Evolutionary conservation across 2,797 vertebrate species (phyloP).

Genomic region (Catostomus latipinnis): DNA sequence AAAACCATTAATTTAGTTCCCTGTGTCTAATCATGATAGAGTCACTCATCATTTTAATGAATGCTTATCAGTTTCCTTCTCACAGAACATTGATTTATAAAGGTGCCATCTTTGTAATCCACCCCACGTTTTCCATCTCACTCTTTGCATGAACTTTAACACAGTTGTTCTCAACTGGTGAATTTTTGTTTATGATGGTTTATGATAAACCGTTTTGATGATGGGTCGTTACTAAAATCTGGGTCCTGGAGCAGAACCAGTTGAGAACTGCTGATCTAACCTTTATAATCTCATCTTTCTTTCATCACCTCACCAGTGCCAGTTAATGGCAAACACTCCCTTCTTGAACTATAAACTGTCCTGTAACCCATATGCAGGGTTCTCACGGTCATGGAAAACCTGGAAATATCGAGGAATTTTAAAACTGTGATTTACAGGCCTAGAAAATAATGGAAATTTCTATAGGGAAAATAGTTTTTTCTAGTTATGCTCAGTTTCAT

Average conservation of each 20-base stretch:
- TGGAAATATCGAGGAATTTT: background rate
- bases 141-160: background rate
- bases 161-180: too few relatives aligned
- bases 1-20: constrained; percentile 42
- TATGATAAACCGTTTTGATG: too few relatives aligned
- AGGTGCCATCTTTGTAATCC: background rate
- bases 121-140: too few relatives aligned
- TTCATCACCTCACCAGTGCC: constrained; percentile 68
- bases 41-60: constrained; percentile 13
- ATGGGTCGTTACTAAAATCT: too few relatives aligned
- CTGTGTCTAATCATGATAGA: constrained; percentile 29
- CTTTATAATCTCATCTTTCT: constrained; percentile 51
- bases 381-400: background rate
- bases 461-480: too few relatives aligned
- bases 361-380: constrained; percentile 47
- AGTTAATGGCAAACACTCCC: constrained; percentile 68
- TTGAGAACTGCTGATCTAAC: background rate
- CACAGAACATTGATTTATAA: background rate
- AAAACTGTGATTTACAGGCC: background rate
- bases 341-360: background rate
- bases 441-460: background rate
- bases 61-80: background rate
- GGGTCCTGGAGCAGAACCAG: too few relatives aligned
- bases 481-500: too few relatives aligned
- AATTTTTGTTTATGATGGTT: too few relatives aligned